These are phyloP conservation scores for Aquatica leii DNA, from an alignment of 2,888 invertebrate genomes.

Conservation along the genomic window DNA sequence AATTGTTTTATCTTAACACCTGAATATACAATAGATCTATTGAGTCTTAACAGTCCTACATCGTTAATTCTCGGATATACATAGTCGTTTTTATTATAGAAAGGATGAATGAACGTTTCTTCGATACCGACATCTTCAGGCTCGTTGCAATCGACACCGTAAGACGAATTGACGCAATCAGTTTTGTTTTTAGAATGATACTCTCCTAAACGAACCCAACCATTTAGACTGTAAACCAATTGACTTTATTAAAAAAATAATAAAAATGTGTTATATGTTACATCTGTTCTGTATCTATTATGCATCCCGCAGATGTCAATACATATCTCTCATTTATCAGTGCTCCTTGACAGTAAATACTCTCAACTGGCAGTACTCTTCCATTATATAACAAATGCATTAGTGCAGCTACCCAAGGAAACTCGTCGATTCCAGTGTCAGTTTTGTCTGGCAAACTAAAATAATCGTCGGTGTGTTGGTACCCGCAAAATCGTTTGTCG, in stretches of 20 bases:
- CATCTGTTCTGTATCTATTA: neutral
- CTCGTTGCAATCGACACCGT: neutral
- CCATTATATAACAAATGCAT: neutral
- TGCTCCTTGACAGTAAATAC: neutral
- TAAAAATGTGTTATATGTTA: too few species aligned
- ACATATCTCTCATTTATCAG: constrained; percentile 12
- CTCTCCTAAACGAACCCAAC: constrained; percentile 5
- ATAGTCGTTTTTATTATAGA: neutral
- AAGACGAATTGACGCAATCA: neutral
- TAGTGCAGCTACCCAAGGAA: constrained; percentile 14
- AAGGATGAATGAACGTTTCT: neutral
- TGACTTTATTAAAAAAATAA: too few species aligned
- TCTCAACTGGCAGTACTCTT: neutral
- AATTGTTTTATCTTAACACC: neutral
- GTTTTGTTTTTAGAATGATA: constrained; percentile 2
- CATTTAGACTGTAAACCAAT: too few species aligned
- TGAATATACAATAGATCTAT: neutral
- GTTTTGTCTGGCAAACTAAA: neutral
- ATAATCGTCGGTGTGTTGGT: constrained; percentile 13
- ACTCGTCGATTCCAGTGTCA: constrained; percentile 14
- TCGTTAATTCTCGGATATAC: neutral
- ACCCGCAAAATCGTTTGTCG: constrained; percentile 6
- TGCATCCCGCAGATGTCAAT: neutral
- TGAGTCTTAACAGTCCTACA: constrained; percentile 3
- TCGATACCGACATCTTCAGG: constrained; percentile 6